Evolutionary conservation across 2,113 vertebrate species (phyloP).

Genomic region (Forbesichthys agassizii): DNA sequence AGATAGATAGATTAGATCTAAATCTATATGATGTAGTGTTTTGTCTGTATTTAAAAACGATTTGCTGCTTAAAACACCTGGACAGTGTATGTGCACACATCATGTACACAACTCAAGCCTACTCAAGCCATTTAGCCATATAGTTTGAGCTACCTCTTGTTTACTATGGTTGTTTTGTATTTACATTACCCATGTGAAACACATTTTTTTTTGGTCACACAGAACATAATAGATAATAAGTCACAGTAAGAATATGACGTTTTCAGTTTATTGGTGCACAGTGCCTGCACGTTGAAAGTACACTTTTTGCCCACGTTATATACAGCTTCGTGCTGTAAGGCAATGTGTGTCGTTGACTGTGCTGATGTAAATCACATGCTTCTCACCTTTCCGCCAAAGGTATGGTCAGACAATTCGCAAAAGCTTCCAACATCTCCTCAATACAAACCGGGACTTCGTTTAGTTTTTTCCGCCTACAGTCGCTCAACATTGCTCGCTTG

Average conservation of each 20-base stretch:
- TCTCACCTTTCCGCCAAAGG: slow-evolving; percentile 71
- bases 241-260: slow-evolving; percentile 34
- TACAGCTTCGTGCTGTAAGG: slow-evolving; percentile 48
- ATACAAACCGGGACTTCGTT: slow-evolving; percentile 41
- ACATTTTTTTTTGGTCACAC: slow-evolving; percentile 30
- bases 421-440: slow-evolving; percentile 61
- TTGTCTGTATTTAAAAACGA: slow-evolving; percentile 67
- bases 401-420: slow-evolving; percentile 57
- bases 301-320: slow-evolving; percentile 1
- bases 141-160: slow-evolving; percentile 74
- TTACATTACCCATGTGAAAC: slow-evolving; percentile 61
- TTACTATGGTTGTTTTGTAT: slow-evolving; percentile 64
- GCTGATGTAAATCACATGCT: slow-evolving; percentile 54
- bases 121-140: slow-evolving; percentile 73
- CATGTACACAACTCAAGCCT: slow-evolving; percentile 43
- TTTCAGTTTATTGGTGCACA: slow-evolving; percentile 53
- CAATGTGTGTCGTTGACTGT: slow-evolving; percentile 52
- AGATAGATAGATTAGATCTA: neutral
- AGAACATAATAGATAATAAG: slow-evolving; percentile 41
- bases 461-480: slow-evolving; percentile 18
- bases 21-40: slow-evolving; percentile 46
- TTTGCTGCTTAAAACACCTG: slow-evolving; percentile 70
- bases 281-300: slow-evolving; percentile 51
- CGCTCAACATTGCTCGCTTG: slow-evolving; percentile 22
- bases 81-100: slow-evolving; percentile 48